Evolutionary conservation across 1,140 invertebrate species (phyloP).

Genomic region (Drosophila trapezifrons): DNA sequence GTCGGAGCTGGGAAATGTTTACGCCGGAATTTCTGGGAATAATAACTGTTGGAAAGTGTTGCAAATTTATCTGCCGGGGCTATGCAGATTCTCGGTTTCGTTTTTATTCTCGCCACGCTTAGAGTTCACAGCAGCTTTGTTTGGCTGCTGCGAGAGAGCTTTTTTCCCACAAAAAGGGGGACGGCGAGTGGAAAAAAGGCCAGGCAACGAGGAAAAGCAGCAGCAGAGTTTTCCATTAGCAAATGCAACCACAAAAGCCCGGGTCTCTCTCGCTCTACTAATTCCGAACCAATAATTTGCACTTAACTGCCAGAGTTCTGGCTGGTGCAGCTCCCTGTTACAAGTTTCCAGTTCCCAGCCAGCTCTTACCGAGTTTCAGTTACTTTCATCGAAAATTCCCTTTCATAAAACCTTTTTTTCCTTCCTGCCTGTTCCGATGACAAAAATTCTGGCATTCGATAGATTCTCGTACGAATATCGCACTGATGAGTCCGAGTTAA

Average conservation of each 20-base stretch:
- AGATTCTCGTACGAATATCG: conserved; percentile 4
- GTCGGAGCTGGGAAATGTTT: conserved; percentile 27
- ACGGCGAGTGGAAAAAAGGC: background rate
- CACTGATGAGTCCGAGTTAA: conserved; percentile 7
- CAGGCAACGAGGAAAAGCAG: conserved; percentile 4
- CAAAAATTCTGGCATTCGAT: conserved; percentile 37
- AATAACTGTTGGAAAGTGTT: conserved; percentile 41
- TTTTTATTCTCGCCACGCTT: too few species aligned
- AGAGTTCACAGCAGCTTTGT: too few species aligned
- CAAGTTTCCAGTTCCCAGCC: background rate
- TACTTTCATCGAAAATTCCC: conserved; percentile 71
- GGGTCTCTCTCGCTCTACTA: conserved; percentile 65
- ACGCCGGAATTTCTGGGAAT: conserved; percentile 35
- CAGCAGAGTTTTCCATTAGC: conserved; percentile 67
- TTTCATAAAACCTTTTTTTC: conserved; percentile 59
- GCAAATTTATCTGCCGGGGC: conserved; percentile 38
- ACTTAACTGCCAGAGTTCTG: conserved; percentile 65
- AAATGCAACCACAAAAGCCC: conserved; percentile 73
- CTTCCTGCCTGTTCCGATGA: conserved; percentile 30
- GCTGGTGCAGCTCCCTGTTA: conserved; percentile 9
- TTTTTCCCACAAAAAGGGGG: conserved; percentile 10
- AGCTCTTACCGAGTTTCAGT: conserved; percentile 44
- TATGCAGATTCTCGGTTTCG: conserved; percentile 25
- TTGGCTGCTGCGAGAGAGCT: conserved; percentile 9
- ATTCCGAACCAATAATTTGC: conserved; percentile 74